Evolutionary conservation across 2,888 invertebrate genomes (phyloP).

Genomic region (Drosophila merina): DNA sequence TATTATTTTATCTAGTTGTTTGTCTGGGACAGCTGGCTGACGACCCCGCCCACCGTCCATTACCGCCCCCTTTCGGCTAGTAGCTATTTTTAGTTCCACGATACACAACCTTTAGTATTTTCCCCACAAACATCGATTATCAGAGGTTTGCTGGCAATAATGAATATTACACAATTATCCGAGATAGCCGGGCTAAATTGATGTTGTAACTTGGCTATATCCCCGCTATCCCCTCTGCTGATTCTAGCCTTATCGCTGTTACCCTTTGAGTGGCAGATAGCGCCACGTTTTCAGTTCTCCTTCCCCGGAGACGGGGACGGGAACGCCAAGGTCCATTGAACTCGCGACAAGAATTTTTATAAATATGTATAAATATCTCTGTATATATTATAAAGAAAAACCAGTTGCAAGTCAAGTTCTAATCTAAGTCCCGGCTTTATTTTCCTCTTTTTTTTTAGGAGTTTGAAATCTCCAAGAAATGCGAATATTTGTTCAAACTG

Average conservation of each 20-base stretch:
- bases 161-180: slow-evolving; percentile 29
- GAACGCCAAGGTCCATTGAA: slow-evolving; percentile 44
- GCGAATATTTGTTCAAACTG: slow-evolving; percentile 87
- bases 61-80: slow-evolving; percentile 12
- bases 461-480: slow-evolving; percentile 86
- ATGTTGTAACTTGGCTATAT: slow-evolving; percentile 4
- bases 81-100: slow-evolving; percentile 56
- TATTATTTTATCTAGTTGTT: slow-evolving; percentile 40
- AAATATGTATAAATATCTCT: background rate
- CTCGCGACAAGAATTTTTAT: slow-evolving; percentile 36
- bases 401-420: slow-evolving; percentile 46
- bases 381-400: slow-evolving; percentile 17
- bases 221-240: background rate
- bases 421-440: slow-evolving; percentile 13
- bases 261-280: slow-evolving; percentile 21
- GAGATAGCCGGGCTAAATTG: slow-evolving; percentile 15
- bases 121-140: slow-evolving; percentile 33
- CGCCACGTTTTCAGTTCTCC: slow-evolving; percentile 22
- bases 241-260: slow-evolving; percentile 20
- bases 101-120: slow-evolving; percentile 45
- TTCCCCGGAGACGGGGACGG: slow-evolving; percentile 19
- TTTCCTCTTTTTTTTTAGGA: slow-evolving; percentile 84
- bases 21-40: slow-evolving; percentile 29
- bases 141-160: slow-evolving; percentile 3
- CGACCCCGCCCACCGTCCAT: slow-evolving; percentile 14